Evolutionary conservation across 2,113 vertebrate genomes (phyloP).

Genomic region (Uropsilus gracilis): DNA sequence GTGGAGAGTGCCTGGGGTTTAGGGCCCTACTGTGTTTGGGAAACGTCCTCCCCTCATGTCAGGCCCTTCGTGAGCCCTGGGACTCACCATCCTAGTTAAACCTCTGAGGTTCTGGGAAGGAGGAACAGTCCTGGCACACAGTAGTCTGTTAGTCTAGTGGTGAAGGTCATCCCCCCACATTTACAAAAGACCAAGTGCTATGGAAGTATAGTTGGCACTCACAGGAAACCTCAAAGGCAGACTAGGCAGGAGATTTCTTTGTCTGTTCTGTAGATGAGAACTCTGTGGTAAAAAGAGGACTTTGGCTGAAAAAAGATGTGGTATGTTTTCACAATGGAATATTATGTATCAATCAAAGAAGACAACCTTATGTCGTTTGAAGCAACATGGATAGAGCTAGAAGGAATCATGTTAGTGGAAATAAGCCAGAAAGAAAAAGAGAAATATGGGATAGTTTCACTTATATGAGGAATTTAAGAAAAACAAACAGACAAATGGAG

Average conservation of each 20-base stretch:
- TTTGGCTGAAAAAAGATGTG: no score
- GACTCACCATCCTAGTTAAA: not conserved
- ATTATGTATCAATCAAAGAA: no score
- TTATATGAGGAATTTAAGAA: no score
- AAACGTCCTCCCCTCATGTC: not conserved
- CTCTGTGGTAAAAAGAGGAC: not conserved
- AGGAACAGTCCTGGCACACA: not conserved
- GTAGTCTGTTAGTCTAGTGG: not conserved
- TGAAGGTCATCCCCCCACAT: not conserved
- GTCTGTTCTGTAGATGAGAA: not conserved
- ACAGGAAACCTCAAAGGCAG: not conserved
- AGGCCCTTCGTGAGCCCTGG: not conserved
- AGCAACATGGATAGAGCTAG: no score
- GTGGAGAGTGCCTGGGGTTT: not conserved
- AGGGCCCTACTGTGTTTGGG: not conserved
- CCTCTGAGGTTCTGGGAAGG: not conserved
- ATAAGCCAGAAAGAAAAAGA: no score
- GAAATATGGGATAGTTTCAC: no score
- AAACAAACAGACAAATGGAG: no score
- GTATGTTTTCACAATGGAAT: no score
- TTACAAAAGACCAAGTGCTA: not conserved
- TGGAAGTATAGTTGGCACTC: not conserved
- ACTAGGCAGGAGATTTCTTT: not conserved
- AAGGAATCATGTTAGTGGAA: no score
- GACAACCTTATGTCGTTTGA: no score